Percentiles rank a stretch among this genome's conserved stretches.
Evolutionary conservation across 2,888 invertebrate species (phyloP).

Genomic region (Caenorhabditis japonica): DNA sequence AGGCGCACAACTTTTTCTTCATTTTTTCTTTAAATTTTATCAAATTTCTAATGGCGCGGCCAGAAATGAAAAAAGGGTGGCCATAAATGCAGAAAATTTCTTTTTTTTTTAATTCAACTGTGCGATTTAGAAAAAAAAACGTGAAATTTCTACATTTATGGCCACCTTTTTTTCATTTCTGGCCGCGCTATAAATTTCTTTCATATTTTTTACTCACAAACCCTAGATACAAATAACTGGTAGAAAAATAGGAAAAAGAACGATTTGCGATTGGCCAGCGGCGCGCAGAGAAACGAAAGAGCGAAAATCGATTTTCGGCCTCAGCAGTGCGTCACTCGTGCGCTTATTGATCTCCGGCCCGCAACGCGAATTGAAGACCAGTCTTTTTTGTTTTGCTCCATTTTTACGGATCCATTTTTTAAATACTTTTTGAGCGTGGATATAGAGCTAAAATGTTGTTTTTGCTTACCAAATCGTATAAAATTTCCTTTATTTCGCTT

Average conservation of each 20-base stretch:
- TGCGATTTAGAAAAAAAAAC: too few relatives aligned
- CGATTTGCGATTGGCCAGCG: not conserved
- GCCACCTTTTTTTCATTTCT: not conserved
- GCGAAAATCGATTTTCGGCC: slow-evolving; percentile 49
- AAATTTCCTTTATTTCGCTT: slow-evolving; percentile 6
- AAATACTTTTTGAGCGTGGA: too few relatives aligned
- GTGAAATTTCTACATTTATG: not conserved
- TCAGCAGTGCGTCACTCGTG: slow-evolving; percentile 16
- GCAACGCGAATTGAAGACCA: not conserved
- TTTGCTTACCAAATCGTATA: slow-evolving; percentile 29
- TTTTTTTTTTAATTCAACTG: too few relatives aligned
- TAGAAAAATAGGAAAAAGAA: not conserved
- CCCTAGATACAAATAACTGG: slow-evolving; percentile 12
- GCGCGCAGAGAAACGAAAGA: slow-evolving; percentile 28
- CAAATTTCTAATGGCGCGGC: too few relatives aligned
- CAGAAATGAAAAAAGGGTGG: too few relatives aligned
- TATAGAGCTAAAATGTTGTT: too few relatives aligned
- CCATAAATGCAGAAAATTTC: too few relatives aligned
- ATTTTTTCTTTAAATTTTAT: too few relatives aligned
- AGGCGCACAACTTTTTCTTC: slow-evolving; percentile 30
- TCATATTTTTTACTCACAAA: not conserved
- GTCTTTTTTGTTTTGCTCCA: slow-evolving; percentile 34
- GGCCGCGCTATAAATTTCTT: slow-evolving; percentile 5
- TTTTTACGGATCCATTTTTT: slow-evolving; percentile 15
- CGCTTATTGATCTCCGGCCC: slow-evolving; percentile 56